Evolutionary conservation across 2,888 invertebrate genomes (phyloP).

Genomic region (Perizoma flavofasciatum): DNA sequence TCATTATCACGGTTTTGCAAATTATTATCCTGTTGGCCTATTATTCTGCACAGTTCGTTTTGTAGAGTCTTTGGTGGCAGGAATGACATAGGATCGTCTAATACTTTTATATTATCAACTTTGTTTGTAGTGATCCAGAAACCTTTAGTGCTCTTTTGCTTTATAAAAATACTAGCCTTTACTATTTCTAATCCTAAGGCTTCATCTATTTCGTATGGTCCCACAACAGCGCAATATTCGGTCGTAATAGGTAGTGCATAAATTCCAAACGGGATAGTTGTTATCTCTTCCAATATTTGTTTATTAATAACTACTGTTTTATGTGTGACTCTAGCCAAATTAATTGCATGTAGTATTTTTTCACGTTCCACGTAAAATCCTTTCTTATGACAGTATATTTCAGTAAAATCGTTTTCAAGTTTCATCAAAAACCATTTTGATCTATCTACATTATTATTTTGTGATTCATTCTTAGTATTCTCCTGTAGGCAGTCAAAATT

Average conservation of each 20-base stretch:
- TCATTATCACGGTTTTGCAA: background rate
- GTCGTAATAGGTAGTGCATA: conserved; percentile 68
- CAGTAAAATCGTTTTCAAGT: conserved; percentile 80
- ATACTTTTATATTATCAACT: conserved; percentile 65
- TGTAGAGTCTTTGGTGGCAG: conserved; percentile 45
- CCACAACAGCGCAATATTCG: conserved; percentile 68
- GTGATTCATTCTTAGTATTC: conserved; percentile 5
- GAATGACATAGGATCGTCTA: conserved; percentile 69
- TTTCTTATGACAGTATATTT: conserved; percentile 76
- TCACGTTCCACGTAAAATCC: conserved; percentile 81
- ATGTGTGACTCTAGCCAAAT: conserved; percentile 69
- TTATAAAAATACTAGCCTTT: conserved; percentile 47
- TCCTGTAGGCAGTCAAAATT: background rate
- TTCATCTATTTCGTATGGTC: conserved; percentile 72
- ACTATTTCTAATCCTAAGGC: conserved; percentile 70
- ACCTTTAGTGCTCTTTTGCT: conserved; percentile 59
- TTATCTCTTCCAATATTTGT: conserved; percentile 53
- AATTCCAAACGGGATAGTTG: conserved; percentile 65
- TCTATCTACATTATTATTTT: conserved; percentile 40
- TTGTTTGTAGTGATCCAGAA: conserved; percentile 72
- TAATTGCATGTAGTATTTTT: conserved; percentile 75
- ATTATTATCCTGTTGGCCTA: no score
- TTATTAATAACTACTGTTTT: conserved; percentile 76
- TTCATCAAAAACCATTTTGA: conserved; percentile 84
- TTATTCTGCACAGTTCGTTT: conserved; percentile 18